Evolutionary conservation across 2,113 vertebrate genomes (phyloP).

Genomic region (Elaphurus davidianus): DNA sequence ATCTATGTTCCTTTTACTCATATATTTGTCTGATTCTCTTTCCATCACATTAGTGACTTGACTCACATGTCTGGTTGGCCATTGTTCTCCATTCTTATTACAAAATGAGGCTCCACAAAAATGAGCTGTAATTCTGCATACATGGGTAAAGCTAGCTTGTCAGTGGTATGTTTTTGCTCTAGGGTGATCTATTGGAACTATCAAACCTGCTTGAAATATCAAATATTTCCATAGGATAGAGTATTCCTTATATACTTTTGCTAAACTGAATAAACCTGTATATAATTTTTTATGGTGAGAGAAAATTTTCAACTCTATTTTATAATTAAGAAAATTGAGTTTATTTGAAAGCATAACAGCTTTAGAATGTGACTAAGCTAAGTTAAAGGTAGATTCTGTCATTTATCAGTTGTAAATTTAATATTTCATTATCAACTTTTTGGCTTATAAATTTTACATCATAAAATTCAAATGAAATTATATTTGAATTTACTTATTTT

Average conservation of each 20-base stretch:
- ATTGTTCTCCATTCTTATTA: background rate
- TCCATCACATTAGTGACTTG: background rate
- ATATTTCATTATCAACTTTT: background rate
- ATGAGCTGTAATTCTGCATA: background rate
- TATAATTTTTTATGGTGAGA: background rate
- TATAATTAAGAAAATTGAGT: background rate
- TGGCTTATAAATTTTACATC: background rate
- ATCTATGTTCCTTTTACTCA: background rate
- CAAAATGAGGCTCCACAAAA: background rate
- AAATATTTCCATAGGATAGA: background rate
- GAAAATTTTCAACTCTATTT: background rate
- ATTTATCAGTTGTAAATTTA: background rate
- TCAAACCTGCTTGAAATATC: background rate
- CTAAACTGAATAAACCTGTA: background rate
- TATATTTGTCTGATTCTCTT: background rate
- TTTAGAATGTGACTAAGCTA: background rate
- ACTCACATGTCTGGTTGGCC: background rate
- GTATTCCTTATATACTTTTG: background rate
- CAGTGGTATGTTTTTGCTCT: background rate
- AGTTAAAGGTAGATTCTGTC: background rate
- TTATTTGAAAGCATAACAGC: background rate
- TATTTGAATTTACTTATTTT: background rate
- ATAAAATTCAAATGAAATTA: background rate
- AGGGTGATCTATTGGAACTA: background rate
- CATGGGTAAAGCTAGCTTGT: background rate